phyloP scores from a whole-genome alignment of 2,888 invertebrate genomes.

The Rhimphoctona megacephalus region DNA sequence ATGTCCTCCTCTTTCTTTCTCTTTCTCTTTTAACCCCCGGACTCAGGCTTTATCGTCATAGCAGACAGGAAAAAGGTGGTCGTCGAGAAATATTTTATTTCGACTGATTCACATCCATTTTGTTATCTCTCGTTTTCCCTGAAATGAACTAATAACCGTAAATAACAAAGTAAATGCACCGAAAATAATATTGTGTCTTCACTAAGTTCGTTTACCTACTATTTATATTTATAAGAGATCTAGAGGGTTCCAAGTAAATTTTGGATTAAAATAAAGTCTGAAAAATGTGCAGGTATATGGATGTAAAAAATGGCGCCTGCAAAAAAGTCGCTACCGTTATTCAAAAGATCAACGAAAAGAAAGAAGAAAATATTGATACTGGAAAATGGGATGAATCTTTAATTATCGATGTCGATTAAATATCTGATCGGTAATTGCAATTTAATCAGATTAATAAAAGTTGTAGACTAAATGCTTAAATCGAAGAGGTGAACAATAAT shows the following conservation, averaged over 20 bases:
- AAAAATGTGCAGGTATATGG: too few species aligned
- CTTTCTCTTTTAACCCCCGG: not conserved
- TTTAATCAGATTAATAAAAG: not conserved
- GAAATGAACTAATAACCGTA: conserved; percentile 5
- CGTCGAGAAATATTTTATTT: conserved; percentile 37
- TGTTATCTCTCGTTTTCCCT: not conserved
- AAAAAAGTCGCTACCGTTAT: too few species aligned
- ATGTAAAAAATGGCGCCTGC: too few species aligned
- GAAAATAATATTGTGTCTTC: conserved; percentile 28
- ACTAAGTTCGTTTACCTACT: conserved; percentile 23
- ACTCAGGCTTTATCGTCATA: conserved; percentile 40
- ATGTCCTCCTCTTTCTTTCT: conserved; percentile 13
- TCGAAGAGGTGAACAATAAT: not conserved
- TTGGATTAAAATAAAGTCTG: not conserved
- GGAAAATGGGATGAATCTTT: too few species aligned
- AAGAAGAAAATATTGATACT: too few species aligned
- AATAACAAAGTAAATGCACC: not conserved
- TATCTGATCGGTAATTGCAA: too few species aligned
- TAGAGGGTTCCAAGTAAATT: not conserved
- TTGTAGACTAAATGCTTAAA: not conserved
- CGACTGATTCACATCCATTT: not conserved
- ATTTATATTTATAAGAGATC: not conserved
- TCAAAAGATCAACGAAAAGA: too few species aligned
- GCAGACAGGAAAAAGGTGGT: not conserved
- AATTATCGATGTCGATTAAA: too few species aligned